phyloP scores from a whole-genome alignment of 2,113 vertebrate species.

The Tenrec ecaudatus region DNA sequence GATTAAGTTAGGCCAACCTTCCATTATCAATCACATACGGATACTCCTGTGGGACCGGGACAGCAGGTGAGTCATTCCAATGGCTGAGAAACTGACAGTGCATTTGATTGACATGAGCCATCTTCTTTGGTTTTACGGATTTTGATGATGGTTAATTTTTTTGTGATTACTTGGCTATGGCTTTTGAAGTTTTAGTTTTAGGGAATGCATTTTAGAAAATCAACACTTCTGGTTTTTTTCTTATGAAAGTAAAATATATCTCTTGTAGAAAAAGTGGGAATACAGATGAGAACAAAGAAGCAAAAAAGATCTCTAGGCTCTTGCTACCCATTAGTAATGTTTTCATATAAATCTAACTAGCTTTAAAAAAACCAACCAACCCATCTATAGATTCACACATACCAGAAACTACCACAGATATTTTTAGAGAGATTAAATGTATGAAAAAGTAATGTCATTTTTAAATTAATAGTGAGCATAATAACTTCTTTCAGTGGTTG shows the following conservation, averaged over 20 bases:
- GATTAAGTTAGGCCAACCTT: slow-evolving; percentile 96
- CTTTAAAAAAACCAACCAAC: neutral
- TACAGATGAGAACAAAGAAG: slow-evolving; percentile 55
- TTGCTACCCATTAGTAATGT: neutral
- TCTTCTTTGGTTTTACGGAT: slow-evolving; percentile 49
- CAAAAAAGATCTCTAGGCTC: slow-evolving; percentile 39
- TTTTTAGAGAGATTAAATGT: slow-evolving; percentile 43
- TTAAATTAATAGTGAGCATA: slow-evolving; percentile 55
- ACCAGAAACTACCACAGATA: neutral
- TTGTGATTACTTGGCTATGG: slow-evolving; percentile 37
- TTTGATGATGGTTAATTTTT: slow-evolving; percentile 36
- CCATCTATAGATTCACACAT: too few relatives aligned
- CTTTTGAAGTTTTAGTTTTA: slow-evolving; percentile 42
- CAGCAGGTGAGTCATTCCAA: slow-evolving; percentile 89
- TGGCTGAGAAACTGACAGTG: neutral
- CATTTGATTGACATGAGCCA: neutral
- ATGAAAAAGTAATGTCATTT: slow-evolving; percentile 28
- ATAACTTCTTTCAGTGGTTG: slow-evolving; percentile 21
- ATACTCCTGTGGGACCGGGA: slow-evolving; percentile 98
- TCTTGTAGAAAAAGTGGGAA: neutral
- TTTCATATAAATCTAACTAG: neutral
- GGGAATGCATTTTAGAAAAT: slow-evolving; percentile 51
- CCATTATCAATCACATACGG: slow-evolving; percentile 97
- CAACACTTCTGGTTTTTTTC: neutral
- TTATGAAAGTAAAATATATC: slow-evolving; percentile 8